These are phyloP conservation scores for Empis stercorea DNA, from an alignment of 2,888 invertebrate species.

Conservation along the genomic window DNA sequence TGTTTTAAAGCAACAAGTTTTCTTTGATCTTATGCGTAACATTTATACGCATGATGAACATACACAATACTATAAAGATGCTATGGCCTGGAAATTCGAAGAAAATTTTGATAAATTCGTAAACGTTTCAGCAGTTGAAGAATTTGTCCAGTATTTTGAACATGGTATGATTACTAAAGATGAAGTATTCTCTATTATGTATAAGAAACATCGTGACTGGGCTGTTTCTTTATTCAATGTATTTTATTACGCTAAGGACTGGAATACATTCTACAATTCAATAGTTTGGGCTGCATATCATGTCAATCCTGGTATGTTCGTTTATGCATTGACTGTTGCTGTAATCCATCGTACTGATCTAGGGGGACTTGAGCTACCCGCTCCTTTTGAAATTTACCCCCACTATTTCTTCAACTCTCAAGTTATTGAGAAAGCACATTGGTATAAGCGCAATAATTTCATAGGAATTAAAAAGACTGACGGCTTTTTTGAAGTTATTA, in stretches of 20 bases:
- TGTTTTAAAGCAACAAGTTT: conserved; percentile 10
- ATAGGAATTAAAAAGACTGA: conserved; percentile 5
- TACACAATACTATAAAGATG: conserved; percentile 9
- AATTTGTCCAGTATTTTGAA: conserved; percentile 7
- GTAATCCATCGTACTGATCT: conserved; percentile 44
- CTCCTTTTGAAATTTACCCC: conserved; percentile 50
- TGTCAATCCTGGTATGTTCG: conserved; percentile 46
- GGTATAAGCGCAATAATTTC: conserved; percentile 1
- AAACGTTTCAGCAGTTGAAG: conserved; percentile 8
- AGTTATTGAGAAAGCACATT: conserved; percentile 31
- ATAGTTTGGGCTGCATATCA: conserved; percentile 49
- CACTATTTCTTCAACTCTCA: conserved; percentile 46
- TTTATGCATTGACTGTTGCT: conserved; percentile 45
- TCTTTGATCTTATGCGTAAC: conserved; percentile 12
- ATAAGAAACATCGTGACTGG: conserved; percentile 12
- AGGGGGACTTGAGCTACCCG: conserved; percentile 43
- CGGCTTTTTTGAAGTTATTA: conserved; percentile 21
- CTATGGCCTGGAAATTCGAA: conserved; percentile 6
- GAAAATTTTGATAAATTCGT: conserved; percentile 3
- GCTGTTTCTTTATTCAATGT: conserved; percentile 48
- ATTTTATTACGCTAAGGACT: conserved; percentile 53
- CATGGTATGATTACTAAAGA: conserved; percentile 6
- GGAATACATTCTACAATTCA: conserved; percentile 51
- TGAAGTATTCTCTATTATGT: conserved; percentile 11
- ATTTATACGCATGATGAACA: conserved; percentile 11